Evolutionary conservation across 2,888 invertebrate species (phyloP).

Genomic region (Tetrapedia diversipes): DNA sequence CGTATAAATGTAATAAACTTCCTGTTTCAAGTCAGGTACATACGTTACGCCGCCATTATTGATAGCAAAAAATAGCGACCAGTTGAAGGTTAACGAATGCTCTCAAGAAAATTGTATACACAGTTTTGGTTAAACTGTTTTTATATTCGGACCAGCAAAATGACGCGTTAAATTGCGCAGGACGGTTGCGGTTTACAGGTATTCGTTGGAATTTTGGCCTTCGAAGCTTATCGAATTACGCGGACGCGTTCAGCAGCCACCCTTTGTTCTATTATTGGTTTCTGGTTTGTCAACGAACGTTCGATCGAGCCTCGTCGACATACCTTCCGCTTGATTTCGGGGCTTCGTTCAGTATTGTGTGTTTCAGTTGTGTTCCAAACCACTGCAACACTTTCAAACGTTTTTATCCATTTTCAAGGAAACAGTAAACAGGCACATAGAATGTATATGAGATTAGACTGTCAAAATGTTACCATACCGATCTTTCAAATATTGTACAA

Average conservation of each 20-base stretch:
- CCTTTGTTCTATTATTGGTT: slow-evolving; percentile 51
- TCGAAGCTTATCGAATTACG: slow-evolving; percentile 40
- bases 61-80: too few relatives aligned
- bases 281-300: slow-evolving; percentile 43
- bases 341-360: slow-evolving; percentile 9
- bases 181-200: background rate
- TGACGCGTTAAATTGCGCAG: background rate
- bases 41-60: too few relatives aligned
- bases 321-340: slow-evolving; percentile 34
- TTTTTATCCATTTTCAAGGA: background rate
- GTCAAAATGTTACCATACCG: too few relatives aligned
- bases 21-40: too few relatives aligned
- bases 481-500: too few relatives aligned
- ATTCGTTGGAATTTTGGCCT: slow-evolving; percentile 20
- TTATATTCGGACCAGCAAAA: too few relatives aligned
- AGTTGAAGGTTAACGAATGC: too few relatives aligned
- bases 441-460: too few relatives aligned
- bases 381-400: background rate
- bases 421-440: too few relatives aligned
- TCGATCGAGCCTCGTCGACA: slow-evolving; percentile 30
- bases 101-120: too few relatives aligned
- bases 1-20: too few relatives aligned
- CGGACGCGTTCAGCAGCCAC: slow-evolving; percentile 17
- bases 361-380: background rate
- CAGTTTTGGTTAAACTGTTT: too few relatives aligned